Evolutionary conservation across 2,888 invertebrate genomes (phyloP).

Genomic region (Hermaeophaga mercurialis): DNA sequence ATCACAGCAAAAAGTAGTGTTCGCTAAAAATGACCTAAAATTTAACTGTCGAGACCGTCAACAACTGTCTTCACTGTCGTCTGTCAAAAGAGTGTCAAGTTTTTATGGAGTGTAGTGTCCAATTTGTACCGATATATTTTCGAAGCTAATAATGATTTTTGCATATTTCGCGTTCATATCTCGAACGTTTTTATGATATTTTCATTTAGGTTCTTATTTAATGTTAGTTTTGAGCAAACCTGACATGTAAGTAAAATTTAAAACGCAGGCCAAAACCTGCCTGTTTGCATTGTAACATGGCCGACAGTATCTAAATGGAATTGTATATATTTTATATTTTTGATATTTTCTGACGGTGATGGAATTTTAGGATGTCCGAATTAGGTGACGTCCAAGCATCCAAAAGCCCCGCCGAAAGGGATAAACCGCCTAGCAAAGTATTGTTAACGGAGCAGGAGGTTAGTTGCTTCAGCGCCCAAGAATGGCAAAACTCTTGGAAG

Average conservation of each 20-base stretch:
- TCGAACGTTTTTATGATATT: conserved; percentile 24
- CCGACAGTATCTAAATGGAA: conserved; percentile 23
- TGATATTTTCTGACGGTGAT: conserved; percentile 30
- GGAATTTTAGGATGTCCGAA: conserved; percentile 51
- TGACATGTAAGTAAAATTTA: conserved; percentile 27
- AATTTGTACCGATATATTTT: conserved; percentile 21
- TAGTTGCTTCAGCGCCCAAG: conserved; percentile 67
- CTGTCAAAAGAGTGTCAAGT: conserved; percentile 24
- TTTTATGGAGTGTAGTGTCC: conserved; percentile 21
- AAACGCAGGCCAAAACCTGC: conserved; percentile 18
- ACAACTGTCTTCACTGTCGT: background rate
- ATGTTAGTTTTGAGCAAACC: conserved; percentile 25
- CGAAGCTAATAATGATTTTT: conserved; percentile 20
- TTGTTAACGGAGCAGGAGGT: conserved; percentile 69
- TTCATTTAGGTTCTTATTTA: conserved; percentile 22
- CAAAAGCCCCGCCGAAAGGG: conserved; percentile 61
- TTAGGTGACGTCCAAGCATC: conserved; percentile 49
- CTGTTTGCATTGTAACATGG: conserved; percentile 26
- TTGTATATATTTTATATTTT: conserved; percentile 16
- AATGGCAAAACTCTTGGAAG: conserved; percentile 73
- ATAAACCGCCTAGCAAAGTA: conserved; percentile 61
- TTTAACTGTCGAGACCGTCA: background rate
- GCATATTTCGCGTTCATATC: conserved; percentile 15
- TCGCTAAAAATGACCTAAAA: background rate
- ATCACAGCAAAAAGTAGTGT: background rate